Evolutionary conservation across 2,797 vertebrate species (phyloP).

Genomic region (Emydoidea blandingii): DNA sequence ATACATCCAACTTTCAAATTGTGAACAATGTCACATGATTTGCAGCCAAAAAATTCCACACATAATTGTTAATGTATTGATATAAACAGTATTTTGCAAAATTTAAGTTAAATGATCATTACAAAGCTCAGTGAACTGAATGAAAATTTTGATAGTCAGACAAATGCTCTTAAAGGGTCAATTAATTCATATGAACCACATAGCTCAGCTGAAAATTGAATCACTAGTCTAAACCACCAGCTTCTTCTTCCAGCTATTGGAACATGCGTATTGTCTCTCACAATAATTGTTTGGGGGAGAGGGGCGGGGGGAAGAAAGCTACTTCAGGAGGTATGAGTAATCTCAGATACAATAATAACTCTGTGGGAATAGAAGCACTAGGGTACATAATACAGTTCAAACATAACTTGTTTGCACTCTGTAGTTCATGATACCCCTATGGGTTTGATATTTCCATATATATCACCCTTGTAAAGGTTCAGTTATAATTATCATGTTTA

Average conservation of each 20-base stretch:
- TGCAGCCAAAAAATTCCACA: constrained; percentile 31
- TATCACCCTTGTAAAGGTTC: neutral
- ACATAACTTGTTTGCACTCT: neutral
- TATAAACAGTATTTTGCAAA: constrained; percentile 61
- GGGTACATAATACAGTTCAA: neutral
- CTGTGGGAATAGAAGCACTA: neutral
- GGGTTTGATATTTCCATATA: constrained; percentile 60
- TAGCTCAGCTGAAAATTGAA: constrained; percentile 53
- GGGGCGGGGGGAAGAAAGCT: neutral
- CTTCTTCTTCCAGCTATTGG: neutral
- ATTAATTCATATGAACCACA: constrained; percentile 59
- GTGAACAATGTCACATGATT: constrained; percentile 44
- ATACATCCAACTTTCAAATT: constrained; percentile 39
- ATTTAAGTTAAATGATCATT: constrained; percentile 65
- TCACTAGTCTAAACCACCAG: constrained; percentile 52
- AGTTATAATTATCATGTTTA: constrained; percentile 14
- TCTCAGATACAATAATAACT: neutral
- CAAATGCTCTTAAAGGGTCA: constrained; percentile 54
- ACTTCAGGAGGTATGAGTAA: neutral
- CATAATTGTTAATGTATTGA: constrained; percentile 45
- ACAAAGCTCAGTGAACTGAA: constrained; percentile 51
- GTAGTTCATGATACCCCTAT: constrained; percentile 47
- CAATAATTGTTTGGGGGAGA: neutral
- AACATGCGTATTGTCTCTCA: neutral
- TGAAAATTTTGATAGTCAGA: constrained; percentile 58